A percentile compares a stretch with the other conserved stretches of the same genome.
Conservation (phyloP, 2,797 vertebrate genomes). For the Vipera ursinii region DNA sequence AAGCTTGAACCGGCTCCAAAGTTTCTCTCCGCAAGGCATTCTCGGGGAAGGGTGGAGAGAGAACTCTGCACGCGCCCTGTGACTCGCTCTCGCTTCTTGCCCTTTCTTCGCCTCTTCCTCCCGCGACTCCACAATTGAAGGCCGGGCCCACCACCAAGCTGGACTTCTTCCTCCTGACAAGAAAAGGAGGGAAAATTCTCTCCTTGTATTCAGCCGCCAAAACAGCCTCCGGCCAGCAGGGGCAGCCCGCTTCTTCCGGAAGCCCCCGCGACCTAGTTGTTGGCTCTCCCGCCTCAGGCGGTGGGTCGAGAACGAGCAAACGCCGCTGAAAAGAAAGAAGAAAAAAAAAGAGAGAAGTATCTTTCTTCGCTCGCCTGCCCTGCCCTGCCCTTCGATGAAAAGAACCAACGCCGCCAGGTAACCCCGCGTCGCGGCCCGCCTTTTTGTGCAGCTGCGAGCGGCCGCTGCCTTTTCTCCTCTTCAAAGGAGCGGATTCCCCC, state of each 20-base stretch:
- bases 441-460: background rate
- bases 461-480: background rate
- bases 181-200: accelerated
- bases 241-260: background rate
- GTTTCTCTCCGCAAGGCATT: background rate
- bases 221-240: conserved; percentile 17
- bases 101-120: background rate
- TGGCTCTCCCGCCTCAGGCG: accelerated
- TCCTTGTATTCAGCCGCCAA: background rate
- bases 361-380: background rate
- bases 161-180: accelerated
- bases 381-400: background rate
- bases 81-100: no score
- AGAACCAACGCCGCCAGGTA: background rate
- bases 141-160: background rate
- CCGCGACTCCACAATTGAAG: background rate
- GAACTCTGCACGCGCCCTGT: background rate
- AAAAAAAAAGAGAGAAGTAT: background rate
- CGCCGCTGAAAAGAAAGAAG: background rate
- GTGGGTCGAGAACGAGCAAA: no score
- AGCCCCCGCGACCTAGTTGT: background rate
- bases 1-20: background rate
- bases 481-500: background rate
- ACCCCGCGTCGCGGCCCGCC: background rate
- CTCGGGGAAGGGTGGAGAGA: accelerated